These are phyloP conservation scores for Columba livia DNA, from an alignment of 2,113 vertebrate genomes.

Conservation along the genomic window DNA sequence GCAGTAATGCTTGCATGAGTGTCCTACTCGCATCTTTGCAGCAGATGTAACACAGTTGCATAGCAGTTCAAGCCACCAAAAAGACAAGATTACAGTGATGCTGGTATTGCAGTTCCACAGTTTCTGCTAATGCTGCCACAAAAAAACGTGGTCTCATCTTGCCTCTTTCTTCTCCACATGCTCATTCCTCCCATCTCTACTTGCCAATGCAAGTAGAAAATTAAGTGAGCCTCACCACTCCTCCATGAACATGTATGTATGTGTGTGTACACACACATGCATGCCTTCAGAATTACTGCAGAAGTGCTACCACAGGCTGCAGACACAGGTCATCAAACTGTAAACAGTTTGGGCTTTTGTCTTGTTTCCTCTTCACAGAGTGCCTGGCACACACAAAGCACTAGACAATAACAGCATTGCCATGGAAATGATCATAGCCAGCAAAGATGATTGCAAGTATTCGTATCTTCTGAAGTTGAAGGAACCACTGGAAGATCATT, in stretches of 20 bases:
- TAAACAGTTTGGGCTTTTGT: neutral
- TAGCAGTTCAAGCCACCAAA: neutral
- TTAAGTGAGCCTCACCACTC: neutral
- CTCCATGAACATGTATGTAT: neutral
- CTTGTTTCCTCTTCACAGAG: neutral
- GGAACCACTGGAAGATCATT: neutral
- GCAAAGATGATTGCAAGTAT: neutral
- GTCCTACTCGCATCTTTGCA: neutral
- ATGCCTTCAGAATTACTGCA: neutral
- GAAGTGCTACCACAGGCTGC: neutral
- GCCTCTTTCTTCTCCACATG: neutral
- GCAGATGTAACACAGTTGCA: neutral
- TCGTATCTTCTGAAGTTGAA: neutral
- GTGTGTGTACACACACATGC: neutral
- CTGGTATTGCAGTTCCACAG: neutral
- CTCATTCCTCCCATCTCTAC: neutral
- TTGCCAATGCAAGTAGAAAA: neutral
- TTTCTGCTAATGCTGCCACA: neutral
- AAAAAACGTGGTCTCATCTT: neutral
- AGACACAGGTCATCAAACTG: neutral
- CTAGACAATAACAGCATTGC: neutral
- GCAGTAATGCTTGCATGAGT: neutral
- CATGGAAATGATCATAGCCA: constrained; percentile 28
- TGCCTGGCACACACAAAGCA: neutral
- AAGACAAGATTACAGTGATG: neutral